Evolutionary conservation across 2,797 vertebrate genomes (phyloP), one percentile per base, ranked within the genome.

Genomic region (Melanotaenia maccullochi): DNA sequence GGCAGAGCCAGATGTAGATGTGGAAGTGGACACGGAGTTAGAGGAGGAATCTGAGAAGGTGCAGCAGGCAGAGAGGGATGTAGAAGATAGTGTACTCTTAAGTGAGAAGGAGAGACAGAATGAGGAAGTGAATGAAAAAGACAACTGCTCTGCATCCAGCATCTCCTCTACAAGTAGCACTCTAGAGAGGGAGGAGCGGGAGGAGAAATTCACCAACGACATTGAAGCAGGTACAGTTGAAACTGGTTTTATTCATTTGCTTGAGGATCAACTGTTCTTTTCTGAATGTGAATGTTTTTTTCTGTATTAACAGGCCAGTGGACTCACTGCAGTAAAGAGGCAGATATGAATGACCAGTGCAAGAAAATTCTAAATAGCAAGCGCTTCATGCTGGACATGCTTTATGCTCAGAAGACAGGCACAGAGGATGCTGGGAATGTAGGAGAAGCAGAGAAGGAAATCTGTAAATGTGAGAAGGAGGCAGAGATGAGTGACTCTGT

Each of bases 21-120:
- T 85, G 88, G 92, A 92, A 81, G 68, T 85, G 88, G 90, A 92
- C 75, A 77, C 88, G n/a, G 76, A 91, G 74, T 87, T 83, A 57
- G 90, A 85, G 88, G 91, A 92, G 59, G 94, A 94, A 80, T 91
- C 90, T 65, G 94, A 94, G 87, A 93, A 86, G 85, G 95, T 95
- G 85, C 92, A 84, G 86, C 88, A 84, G 36, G 89, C 86, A 79
- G 96, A 96, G 68, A 94, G 89, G 84, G 96, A 97, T 65, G 85
- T 89, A 9, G 96, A 98, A 84, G 97, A 97, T 71, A 89, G 90
- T 81, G 89, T 92, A 38, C 85, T 95, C 80, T 94, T 99, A 86
- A 99, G 98, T 70, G 98, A 98, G 90, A 99, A 99, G 85, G 98
- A 99, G 90, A 96, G 96, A 83, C 96, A 97, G 92, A 98, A 98